Base-by-base conservation (phyloP, 2,113 vertebrate genomes). In the Malurus elegans region DNA sequence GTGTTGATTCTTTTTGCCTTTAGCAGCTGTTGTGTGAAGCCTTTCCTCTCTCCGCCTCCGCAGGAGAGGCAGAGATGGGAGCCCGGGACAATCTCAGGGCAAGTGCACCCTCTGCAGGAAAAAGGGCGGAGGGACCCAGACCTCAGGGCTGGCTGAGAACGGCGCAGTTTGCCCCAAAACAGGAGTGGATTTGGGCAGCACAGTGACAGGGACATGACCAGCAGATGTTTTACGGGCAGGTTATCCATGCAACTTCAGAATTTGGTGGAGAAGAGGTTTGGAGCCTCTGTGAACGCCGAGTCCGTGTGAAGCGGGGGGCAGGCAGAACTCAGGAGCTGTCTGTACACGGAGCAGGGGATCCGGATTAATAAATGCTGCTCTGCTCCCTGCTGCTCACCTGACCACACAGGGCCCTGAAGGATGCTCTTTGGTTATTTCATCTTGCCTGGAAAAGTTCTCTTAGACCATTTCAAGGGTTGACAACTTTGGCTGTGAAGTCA, bases 171-270 rank as follows among this genome's bases (percentile, higher is more conserved):
- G 20, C 34, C 5, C 16, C 3, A 11, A 29, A 34, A 18, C 19
- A 2, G 0, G 42, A 26, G 23, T 0, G 25, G 18, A 18, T 3
- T 0, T 2, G 32, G 6, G 2, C 0, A 4, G 6, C 13, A 2
- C 1, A 6, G 29, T 21, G 64, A 26, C 0, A 0, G 2, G 12
- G 67, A 13, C 62, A 11, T 0, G 3, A 5, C 17, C 11, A 12
- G 10, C 25, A 18, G 61, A 8, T 28, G 9, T 25, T 74, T 32
- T 18, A 40, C 19, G 2, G 0, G 6, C 28, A 18, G 25, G 18
- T 20, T 45, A 50, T 32, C 36, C 45, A 0, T 8, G 28, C 34
- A 29, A 2, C 61, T n/a, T 47, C 51, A 34, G 56, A 44, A 18
- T n/a, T 62, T 79, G 32, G 24, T 58, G n/a, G 17, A 76, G 44